These are phyloP conservation scores for Caenorhabditis briggsae DNA, from an alignment of 1,140 invertebrate genomes.

Conservation along the genomic window DNA sequence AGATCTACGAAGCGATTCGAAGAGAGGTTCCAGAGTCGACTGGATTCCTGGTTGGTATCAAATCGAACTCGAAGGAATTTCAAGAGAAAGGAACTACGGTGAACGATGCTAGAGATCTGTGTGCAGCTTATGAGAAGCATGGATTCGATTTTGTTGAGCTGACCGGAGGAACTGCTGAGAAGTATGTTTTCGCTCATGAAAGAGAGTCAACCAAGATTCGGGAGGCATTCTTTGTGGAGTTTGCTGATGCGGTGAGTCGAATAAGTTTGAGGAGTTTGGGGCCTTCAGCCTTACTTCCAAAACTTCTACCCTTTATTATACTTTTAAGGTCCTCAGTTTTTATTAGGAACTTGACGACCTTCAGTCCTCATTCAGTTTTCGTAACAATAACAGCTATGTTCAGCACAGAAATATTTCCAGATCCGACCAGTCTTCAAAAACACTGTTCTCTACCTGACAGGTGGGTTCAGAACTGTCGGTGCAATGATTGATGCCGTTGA, in stretches of 20 bases:
- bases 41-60: no score
- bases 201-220: conserved; percentile 64
- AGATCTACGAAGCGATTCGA: no score
- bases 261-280: no score
- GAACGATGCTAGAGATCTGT: conserved; percentile 59
- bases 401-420: no score
- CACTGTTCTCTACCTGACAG: conserved; percentile 61
- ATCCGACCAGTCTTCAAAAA: conserved; percentile 49
- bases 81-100: conserved; percentile 45
- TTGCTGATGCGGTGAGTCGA: conserved; percentile 51
- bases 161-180: conserved; percentile 68
- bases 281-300: no score
- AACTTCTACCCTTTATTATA: no score
- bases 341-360: neutral
- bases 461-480: conserved; percentile 65
- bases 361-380: no score
- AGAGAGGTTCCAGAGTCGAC: no score
- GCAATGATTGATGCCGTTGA: conserved; percentile 67
- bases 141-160: conserved; percentile 73
- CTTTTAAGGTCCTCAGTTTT: no score
- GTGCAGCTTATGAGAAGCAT: conserved; percentile 35
- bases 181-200: conserved; percentile 58
- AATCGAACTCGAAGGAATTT: conserved; percentile 67
- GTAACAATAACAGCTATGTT: no score
- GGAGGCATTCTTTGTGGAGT: conserved; percentile 60